Base-by-base conservation (phyloP, 2,797 vertebrate genomes). In the Cirrhinus mrigala region DNA sequence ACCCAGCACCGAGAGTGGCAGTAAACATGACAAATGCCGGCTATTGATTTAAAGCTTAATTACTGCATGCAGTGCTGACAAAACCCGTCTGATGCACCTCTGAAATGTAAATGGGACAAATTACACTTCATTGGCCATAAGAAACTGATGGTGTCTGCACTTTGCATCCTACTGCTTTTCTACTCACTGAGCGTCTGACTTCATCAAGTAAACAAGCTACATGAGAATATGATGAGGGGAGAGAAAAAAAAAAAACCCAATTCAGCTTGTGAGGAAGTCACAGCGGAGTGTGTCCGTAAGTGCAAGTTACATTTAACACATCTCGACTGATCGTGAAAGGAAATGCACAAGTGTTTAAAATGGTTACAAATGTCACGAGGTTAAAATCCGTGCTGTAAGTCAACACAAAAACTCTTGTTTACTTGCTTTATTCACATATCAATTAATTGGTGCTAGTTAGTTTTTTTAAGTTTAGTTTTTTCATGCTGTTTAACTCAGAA, bases 21-120 rank as follows among this genome's bases (percentile, higher is more conserved):
- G 97, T 99, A 99, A 99, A 99, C 98, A 99, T 99, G 98, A 99
- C 98, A 99, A 99, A 99, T 99, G 98, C 97, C 97, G 97, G 97
- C 98, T 98, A 99, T 99, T 99, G 98, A 99, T 99, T 99, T 98
- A 97, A 98, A 97, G 97, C 99, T 99, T 99, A 99, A 99, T 99
- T 99, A 99, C 98, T 97, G 96, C 97, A 96, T 97, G 97, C 97
- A 94, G 97, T 96, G 97, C 98, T 99, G 97, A 99, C 98, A 99
- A 99, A 99, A 97, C 97, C 97, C 97, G 98, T 99, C 97, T 98
- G 98, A 98, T 96, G 98, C 97, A 96, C 97, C 98, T 97, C 96
- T 97, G 97, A 98, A 98, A 97, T 98, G 97, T 99, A 98, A 99
- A 99, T 97, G 97, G 98, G 97, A 98, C 97, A 97, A 97, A 99